Conservation (phyloP, 2,797 vertebrate species). For the Pygocentrus nattereri region DNA sequence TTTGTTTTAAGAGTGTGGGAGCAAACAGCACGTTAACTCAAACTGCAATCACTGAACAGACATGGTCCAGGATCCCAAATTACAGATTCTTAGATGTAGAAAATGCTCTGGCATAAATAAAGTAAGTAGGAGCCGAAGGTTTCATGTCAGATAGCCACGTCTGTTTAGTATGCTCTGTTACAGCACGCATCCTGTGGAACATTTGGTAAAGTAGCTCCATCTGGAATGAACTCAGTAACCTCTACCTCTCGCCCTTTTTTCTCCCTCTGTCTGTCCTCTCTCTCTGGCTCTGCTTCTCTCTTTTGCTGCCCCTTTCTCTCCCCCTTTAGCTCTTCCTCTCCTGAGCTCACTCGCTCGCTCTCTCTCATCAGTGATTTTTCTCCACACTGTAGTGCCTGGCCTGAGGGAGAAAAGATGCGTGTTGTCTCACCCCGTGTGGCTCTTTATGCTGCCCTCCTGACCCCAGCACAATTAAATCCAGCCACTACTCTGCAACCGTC, state of each 20-base stretch:
- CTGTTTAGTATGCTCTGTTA: slow-evolving; percentile 39
- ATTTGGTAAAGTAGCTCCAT: slow-evolving; percentile 56
- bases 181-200: slow-evolving; percentile 42
- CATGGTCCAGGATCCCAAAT: slow-evolving; percentile 2
- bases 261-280: slow-evolving; percentile 15
- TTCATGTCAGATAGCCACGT: slow-evolving; percentile 34
- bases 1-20: neutral
- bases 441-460: slow-evolving; percentile 24
- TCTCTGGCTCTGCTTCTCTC: neutral
- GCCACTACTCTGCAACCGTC: slow-evolving; percentile 29
- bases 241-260: slow-evolving; percentile 32
- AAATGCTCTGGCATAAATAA: slow-evolving; percentile 19
- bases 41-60: slow-evolving; percentile 1
- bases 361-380: slow-evolving; percentile 31
- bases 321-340: slow-evolving; percentile 9
- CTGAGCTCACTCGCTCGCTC: slow-evolving; percentile 1
- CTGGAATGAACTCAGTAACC: slow-evolving; percentile 51
- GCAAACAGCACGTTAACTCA: neutral
- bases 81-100: slow-evolving; percentile 8
- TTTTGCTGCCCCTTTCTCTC: neutral
- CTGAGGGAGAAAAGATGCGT: slow-evolving; percentile 1
- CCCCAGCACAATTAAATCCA: slow-evolving; percentile 46
- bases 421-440: slow-evolving; percentile 7
- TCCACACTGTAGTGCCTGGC: slow-evolving; percentile 5
- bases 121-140: slow-evolving; percentile 6